Evolutionary conservation across 2,113 vertebrate genomes (phyloP).

Genomic region (Dissostichus mawsoni): DNA sequence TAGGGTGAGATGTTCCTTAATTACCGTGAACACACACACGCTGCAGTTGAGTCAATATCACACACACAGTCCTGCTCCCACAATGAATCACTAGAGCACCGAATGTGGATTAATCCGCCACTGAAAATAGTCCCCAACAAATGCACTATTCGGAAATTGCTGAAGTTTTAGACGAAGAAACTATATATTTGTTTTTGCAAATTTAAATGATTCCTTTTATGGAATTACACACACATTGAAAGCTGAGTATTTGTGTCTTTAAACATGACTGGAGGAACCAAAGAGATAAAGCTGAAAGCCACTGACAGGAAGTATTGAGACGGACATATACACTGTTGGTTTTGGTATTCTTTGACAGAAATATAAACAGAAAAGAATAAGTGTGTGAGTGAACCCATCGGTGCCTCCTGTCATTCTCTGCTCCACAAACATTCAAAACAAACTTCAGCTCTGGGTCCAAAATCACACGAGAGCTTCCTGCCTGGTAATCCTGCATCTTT

Average conservation of each 20-base stretch:
- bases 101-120: no score
- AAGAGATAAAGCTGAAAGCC: neutral
- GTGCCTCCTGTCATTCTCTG: constrained; percentile 13
- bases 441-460: constrained; percentile 10
- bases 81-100: no score
- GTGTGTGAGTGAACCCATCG: neutral
- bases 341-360: neutral
- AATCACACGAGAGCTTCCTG: neutral
- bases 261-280: neutral
- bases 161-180: no score
- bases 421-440: constrained; percentile 2
- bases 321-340: neutral
- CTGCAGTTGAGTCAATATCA: no score
- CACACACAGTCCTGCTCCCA: no score
- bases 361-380: neutral
- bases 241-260: no score
- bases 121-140: no score
- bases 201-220: neutral
- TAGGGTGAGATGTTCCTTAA: no score
- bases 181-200: no score
- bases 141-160: no score
- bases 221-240: neutral
- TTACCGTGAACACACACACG: no score
- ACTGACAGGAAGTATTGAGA: neutral
- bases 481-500: neutral